Evolutionary conservation across 1,140 invertebrate genomes (phyloP), one percentile per base, ranked within the genome.

Genomic region (Metopolophium dirhodum): DNA sequence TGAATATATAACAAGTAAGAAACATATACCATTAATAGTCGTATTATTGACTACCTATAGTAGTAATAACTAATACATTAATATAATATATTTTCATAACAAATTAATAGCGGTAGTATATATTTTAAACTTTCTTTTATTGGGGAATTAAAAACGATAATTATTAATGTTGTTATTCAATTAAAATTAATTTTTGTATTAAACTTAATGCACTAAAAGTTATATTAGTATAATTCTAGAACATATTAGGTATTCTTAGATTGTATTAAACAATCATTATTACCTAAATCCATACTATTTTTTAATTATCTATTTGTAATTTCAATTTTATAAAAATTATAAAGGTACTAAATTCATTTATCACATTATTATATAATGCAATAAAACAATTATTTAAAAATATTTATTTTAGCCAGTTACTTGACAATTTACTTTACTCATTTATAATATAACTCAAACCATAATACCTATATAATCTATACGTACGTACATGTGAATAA

Each of bases 1-100:
- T 49, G 96, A 96, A 94, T 96, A 96, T 93, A 96, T 97, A 54
- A 95, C 96, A 94, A 96, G 96, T 95, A 95, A 94, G 54, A 49
- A 77, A n/a, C 61, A 77, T 77, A 77, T n/a, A 30, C 11, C 61
- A 77, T 77, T 18, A 77, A 54, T 54, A n/a, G 30, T n/a, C 30
- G n/a, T n/a, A 35, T 51, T 51, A 51, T 51, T 20, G 47, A 41
- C 41, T 41, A 41, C 41, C 41, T 41, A 41, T 41, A 47, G 45
- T 57, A 57, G 57, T 57, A 30, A 57, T 57, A 57, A 57, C 57
- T 68, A n/a, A 30, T 30, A 68, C 14, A 68, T 30, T 14, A 14
- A 3, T n/a, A 68, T 30, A 68, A 68, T 68, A 68, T 4, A 41
- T 41, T 68, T n/a, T 68, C 61, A 11, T 7, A n/a, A n/a, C 30